phyloP scores from a whole-genome alignment of 2,888 invertebrate genomes.

The Anoplius nigerrimus region DNA sequence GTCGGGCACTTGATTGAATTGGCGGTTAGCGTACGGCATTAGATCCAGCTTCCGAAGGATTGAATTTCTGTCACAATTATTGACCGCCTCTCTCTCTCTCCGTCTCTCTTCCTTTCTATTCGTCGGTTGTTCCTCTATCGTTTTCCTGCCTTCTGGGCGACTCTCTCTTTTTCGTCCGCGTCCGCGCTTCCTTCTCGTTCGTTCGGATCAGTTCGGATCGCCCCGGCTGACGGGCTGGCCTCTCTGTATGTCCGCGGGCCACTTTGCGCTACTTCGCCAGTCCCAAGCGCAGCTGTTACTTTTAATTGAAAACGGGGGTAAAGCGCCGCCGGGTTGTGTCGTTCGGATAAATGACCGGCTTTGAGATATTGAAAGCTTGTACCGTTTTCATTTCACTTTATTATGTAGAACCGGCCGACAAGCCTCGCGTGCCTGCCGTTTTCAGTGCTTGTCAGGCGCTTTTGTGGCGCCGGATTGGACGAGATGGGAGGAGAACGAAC shows the following conservation, averaged over 20 bases:
- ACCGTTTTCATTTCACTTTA: too few relatives aligned
- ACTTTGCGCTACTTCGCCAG: constrained; percentile 29
- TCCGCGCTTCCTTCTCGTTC: neutral
- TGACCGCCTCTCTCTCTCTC: constrained; percentile 30
- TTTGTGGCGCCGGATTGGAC: too few relatives aligned
- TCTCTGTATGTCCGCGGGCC: constrained; percentile 11
- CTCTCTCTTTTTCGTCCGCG: constrained; percentile 8
- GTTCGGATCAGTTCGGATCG: neutral
- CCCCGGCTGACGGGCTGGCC: too few relatives aligned
- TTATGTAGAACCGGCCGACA: neutral
- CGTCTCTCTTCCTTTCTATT: neutral
- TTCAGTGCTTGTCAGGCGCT: neutral
- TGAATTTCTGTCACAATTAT: constrained; percentile 65
- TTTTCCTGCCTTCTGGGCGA: neutral
- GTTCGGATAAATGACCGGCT: neutral
- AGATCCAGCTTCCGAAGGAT: constrained; percentile 63
- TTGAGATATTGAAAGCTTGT: too few relatives aligned
- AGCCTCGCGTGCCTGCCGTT: neutral
- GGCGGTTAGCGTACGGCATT: constrained; percentile 63
- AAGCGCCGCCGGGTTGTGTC: constrained; percentile 17
- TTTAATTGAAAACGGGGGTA: constrained; percentile 38
- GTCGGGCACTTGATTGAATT: constrained; percentile 65
- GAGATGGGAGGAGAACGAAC: neutral
- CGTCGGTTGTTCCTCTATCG: neutral
- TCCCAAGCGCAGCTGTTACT: constrained; percentile 51